phyloP scores from a whole-genome alignment of 2,888 invertebrate genomes.

The Myopa tessellatipennis region DNA sequence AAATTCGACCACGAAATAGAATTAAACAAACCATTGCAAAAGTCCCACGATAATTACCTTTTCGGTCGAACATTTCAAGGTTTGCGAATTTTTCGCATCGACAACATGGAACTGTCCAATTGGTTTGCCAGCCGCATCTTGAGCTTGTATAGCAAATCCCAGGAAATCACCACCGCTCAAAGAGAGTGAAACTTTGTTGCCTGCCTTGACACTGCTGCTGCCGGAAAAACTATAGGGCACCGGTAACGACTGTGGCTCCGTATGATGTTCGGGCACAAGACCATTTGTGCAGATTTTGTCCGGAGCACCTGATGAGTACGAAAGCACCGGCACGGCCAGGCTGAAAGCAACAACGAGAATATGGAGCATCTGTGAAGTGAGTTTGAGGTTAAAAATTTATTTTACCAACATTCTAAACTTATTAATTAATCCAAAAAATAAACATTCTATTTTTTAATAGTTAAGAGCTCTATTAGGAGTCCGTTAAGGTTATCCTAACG shows the following conservation, averaged over 20 bases:
- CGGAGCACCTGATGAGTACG: conserved; percentile 76
- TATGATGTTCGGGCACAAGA: conserved; percentile 77
- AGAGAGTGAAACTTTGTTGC: conserved; percentile 68
- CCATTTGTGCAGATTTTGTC: conserved; percentile 72
- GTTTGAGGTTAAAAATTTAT: too few relatives aligned
- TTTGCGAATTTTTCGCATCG: conserved; percentile 67
- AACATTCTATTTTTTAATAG: too few relatives aligned
- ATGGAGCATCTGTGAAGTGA: conserved; percentile 55
- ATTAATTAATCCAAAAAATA: too few relatives aligned
- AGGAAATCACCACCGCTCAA: conserved; percentile 70
- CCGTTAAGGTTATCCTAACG: too few relatives aligned
- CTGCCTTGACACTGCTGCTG: conserved; percentile 66
- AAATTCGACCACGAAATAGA: neutral
- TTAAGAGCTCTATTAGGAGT: too few relatives aligned
- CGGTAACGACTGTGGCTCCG: conserved; percentile 69
- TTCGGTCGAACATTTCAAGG: conserved; percentile 57
- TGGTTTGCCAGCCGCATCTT: conserved; percentile 71
- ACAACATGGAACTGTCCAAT: conserved; percentile 74
- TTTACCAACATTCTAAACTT: too few relatives aligned
- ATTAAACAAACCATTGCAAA: neutral
- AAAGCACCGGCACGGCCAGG: conserved; percentile 57
- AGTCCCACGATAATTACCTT: conserved; percentile 51
- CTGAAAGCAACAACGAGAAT: conserved; percentile 55
- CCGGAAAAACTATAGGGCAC: conserved; percentile 73
- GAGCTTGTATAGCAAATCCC: conserved; percentile 77